Evolutionary conservation across 2,113 vertebrate species (phyloP), one percentile per base, ranked within the genome.

Genomic region (Aptenodytes forsteri): DNA sequence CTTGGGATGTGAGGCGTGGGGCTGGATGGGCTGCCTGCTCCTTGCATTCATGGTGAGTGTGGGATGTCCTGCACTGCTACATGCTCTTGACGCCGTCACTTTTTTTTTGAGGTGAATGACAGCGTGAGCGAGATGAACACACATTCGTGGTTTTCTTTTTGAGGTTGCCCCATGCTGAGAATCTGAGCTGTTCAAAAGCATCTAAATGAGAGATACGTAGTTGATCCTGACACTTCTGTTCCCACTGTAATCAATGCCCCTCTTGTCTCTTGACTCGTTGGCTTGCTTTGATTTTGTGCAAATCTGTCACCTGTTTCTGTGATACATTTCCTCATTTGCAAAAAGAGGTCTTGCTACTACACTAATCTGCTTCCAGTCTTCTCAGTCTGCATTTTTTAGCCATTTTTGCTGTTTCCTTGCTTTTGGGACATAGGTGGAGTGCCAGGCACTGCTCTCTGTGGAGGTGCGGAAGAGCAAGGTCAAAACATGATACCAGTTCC

Each of bases 61-160:
- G 7, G 66, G 9, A 13, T 10, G 10, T 32, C 55, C 49, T 27
- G 27, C 46, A 36, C 54, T 47, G 54, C 8, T 13, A 4, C 0
- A 0, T 5, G 40, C 40, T 62, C 72, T 83, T 32, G 40, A 11
- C 15, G 61, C 54, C 20, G 5, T 44, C 32, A 0, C 14, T 32
- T 30, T 34, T 26, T 16, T 16, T 38, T 26, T 13, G 17, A 59
- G 49, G 27, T 26, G 75, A 64, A 20, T 9, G 34, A 17, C 7
- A 8, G 19, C 0, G 0, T 23, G 38, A 52, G 27, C 0, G 11
- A 52, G 29, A 19, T 47, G 36, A 67, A 16, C 29, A 3, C 17
- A 6, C 15, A 1, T 29, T 9, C 1, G 0, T 49, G 64, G 25
- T 7, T 65, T 58, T 56, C 40, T 40, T 36, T 26, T 30, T 13